These are phyloP conservation scores for Eciton burchellii DNA, from an alignment of 1,140 invertebrate species.

Conservation along the genomic window DNA sequence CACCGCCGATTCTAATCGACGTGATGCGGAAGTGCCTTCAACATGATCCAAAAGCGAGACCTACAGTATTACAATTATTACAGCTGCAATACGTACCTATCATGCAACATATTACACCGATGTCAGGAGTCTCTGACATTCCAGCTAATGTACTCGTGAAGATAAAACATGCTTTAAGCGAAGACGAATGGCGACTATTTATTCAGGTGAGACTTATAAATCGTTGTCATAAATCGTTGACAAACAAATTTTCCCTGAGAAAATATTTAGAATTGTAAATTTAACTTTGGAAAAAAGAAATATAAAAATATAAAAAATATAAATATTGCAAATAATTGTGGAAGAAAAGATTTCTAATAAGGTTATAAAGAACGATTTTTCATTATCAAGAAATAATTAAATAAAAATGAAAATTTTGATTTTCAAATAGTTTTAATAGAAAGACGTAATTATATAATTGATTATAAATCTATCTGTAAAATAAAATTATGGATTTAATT, in stretches of 20 bases:
- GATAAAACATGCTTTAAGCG: constrained; percentile 77
- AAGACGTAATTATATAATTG: no score
- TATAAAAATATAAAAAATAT: no score
- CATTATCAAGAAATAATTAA: constrained; percentile 2
- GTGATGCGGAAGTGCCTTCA: constrained; percentile 90
- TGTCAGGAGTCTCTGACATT: constrained; percentile 61
- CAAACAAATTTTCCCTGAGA: constrained; percentile 33
- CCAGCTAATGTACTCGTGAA: constrained; percentile 77
- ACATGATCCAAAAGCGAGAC: constrained; percentile 89
- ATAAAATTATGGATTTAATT: neutral
- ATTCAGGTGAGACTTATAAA: constrained; percentile 78
- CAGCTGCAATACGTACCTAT: constrained; percentile 87
- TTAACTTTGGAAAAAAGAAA: no score
- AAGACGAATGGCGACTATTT: constrained; percentile 81
- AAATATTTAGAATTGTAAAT: neutral
- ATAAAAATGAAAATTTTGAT: constrained; percentile 31
- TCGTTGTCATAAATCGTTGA: neutral
- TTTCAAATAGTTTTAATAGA: neutral
- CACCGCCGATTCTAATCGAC: constrained; percentile 85
- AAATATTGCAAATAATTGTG: no score
- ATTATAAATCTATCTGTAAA: no score
- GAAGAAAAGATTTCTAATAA: no score
- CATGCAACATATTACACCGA: constrained; percentile 37
- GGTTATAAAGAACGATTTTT: no score
- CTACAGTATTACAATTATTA: constrained; percentile 90